These are phyloP conservation scores for Neosilurus mollespiculum DNA, from an alignment of 2,797 vertebrate species.

Conservation along the genomic window DNA sequence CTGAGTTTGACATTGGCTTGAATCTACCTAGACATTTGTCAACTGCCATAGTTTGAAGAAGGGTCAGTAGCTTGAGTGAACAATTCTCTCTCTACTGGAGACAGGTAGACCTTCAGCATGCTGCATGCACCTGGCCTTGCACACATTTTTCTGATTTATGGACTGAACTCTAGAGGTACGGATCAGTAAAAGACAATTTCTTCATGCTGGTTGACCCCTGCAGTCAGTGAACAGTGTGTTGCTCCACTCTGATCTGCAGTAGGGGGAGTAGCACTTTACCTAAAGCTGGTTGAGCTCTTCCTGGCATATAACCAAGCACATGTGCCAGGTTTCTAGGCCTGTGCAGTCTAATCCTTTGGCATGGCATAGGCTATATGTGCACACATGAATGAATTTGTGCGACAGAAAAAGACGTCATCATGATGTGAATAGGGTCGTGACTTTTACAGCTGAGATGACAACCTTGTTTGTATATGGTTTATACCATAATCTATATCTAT, in stretches of 20 bases:
- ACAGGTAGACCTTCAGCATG: neutral
- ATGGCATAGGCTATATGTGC: neutral
- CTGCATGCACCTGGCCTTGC: neutral
- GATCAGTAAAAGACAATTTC: slow-evolving; percentile 8
- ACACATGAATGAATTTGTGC: neutral
- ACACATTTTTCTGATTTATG: slow-evolving; percentile 1
- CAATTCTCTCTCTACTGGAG: neutral
- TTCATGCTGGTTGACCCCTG: neutral
- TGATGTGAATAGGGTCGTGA: neutral
- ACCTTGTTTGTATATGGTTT: neutral
- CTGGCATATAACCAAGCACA: neutral
- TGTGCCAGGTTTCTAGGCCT: slow-evolving; percentile 6
- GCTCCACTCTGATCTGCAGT: slow-evolving; percentile 10
- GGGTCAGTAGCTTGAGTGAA: neutral
- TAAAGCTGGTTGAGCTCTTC: slow-evolving; percentile 25
- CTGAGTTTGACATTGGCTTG: neutral
- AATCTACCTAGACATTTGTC: neutral
- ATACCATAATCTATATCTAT: neutral
- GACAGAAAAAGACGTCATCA: neutral
- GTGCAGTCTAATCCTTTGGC: slow-evolving; percentile 18
- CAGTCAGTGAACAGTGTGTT: neutral
- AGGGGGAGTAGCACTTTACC: neutral
- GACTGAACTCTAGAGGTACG: slow-evolving; percentile 4
- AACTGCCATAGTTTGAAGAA: neutral
- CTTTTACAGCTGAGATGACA: neutral